Evolutionary conservation across 2,113 vertebrate species (phyloP), one percentile per base, ranked within the genome.

Genomic region (Merops nubicus): DNA sequence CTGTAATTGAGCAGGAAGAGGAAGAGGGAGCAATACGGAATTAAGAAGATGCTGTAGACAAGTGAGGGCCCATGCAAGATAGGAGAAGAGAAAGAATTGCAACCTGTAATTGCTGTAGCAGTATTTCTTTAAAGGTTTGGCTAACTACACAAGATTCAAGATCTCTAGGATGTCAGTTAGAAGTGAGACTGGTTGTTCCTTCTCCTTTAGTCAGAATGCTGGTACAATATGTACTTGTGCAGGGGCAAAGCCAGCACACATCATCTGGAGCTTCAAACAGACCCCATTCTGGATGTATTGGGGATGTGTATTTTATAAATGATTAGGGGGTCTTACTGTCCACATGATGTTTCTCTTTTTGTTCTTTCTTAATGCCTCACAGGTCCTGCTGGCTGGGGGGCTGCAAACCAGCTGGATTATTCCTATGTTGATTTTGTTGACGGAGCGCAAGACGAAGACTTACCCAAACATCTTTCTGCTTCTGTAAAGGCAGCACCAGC

Each of bases 381-480:
- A 99, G 99, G 98, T 79, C 98, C 99, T 53, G 99, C 99, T n/a
- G 99, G 99, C 12, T 99, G 99, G 99, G 98, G 98, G 4, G 31
- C 98, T 90, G 98, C 98, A 88, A 98, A 99, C 29, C 95, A 98
- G 23, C 97, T 99, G 93, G 99, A 99, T 97, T 99, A 99, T 56
- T 98, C 99, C 57, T 99, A 99, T 15, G 99, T 98, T 94, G 99
- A 99, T 83, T 98, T 98, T 93, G 96, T 98, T 51, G 99, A 99
- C 67, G 95, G 96, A 21, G 74, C 93, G 56, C 97, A 97, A 96
- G 50, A 98, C 38, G 98, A 95, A 26, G 96, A 98, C 16, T 96
- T 97, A 63, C 40, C 96, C 53, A 98, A 94, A 77, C 98, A 96
- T 84, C 89, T 94, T 12, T 26, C 95, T 8, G 85, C 67, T n/a